These are phyloP conservation scores for Neodiprion virginianus DNA, from an alignment of 1,140 invertebrate species.

Conservation along the genomic window DNA sequence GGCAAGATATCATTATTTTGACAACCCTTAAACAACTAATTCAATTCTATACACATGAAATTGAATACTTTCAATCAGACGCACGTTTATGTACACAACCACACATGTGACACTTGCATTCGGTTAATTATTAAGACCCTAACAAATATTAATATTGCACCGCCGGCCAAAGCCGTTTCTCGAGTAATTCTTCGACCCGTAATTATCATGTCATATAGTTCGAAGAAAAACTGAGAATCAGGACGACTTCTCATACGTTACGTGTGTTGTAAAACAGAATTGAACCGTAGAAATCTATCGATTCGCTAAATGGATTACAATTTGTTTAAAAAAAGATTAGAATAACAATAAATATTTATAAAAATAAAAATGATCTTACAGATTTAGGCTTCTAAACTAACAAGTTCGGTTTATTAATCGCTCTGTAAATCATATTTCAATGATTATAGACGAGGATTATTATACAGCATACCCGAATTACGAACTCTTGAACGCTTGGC, in stretches of 20 bases:
- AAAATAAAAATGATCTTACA: neutral
- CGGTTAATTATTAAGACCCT: neutral
- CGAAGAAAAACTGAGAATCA: neutral
- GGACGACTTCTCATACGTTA: neutral
- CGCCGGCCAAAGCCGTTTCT: conserved; percentile 33
- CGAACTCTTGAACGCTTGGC: conserved; percentile 39
- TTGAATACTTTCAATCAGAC: neutral
- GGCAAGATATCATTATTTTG: conserved; percentile 42
- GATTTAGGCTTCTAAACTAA: neutral
- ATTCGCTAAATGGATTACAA: neutral
- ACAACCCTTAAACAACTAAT: conserved; percentile 1
- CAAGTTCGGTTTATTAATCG: neutral
- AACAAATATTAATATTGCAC: conserved; percentile 43
- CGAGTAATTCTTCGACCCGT: neutral
- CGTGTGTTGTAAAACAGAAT: neutral
- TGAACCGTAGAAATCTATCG: no score
- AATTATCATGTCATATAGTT: neutral
- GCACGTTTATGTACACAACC: neutral
- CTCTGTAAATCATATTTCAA: no score
- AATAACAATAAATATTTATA: conserved; percentile 16
- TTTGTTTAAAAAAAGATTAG: neutral
- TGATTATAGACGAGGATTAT: conserved; percentile 2
- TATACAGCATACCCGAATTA: conserved; percentile 40
- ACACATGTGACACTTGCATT: neutral
- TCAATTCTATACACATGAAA: neutral